These are phyloP conservation scores for Aplodontia rufa DNA, from an alignment of 2,113 vertebrate species.

Conservation along the genomic window DNA sequence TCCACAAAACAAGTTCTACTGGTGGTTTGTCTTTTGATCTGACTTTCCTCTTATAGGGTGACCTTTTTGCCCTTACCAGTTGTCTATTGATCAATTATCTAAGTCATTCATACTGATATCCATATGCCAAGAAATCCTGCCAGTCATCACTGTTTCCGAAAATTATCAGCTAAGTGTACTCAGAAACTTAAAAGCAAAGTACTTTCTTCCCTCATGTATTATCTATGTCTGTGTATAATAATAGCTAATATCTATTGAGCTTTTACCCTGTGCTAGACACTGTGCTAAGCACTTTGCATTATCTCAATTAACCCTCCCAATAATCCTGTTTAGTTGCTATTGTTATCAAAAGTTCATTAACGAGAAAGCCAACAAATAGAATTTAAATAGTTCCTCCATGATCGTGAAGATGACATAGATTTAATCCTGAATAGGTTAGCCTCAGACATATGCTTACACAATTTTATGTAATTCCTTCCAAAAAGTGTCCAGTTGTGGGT, in stretches of 20 bases:
- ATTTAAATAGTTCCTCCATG: not conserved
- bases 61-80: not conserved
- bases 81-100: constrained; percentile 4
- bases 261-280: not conserved
- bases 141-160: constrained; percentile 1
- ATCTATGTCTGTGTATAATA: constrained; percentile 34
- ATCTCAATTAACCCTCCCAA: constrained; percentile 8
- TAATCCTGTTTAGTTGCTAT: not conserved
- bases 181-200: constrained; percentile 57
- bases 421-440: not conserved
- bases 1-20: not conserved
- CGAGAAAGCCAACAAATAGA: not conserved
- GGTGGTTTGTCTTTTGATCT: not conserved
- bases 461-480: not conserved
- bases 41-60: not conserved
- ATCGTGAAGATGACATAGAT: not conserved
- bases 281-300: not conserved
- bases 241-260: constrained; percentile 24
- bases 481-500: not conserved
- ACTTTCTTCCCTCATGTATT: constrained; percentile 49
- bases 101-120: not conserved
- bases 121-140: constrained; percentile 42
- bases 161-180: constrained; percentile 35
- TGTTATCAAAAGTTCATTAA: not conserved
- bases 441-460: not conserved